Percentiles rank a stretch among this genome's conserved stretches.
These are phyloP conservation scores for Dynastes maya DNA, from an alignment of 2,888 invertebrate species.

Conservation along the genomic window DNA sequence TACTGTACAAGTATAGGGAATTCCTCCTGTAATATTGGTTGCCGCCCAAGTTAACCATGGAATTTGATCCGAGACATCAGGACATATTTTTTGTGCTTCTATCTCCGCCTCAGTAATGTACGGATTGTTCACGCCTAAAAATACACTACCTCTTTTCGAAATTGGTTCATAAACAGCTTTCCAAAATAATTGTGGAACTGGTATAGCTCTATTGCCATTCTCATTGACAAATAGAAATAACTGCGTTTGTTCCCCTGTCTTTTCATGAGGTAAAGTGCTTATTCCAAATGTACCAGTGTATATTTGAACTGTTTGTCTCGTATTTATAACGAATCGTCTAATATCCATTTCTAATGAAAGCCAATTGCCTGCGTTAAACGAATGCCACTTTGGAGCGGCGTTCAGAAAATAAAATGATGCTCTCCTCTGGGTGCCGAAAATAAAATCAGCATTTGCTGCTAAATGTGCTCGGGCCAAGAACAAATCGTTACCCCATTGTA, in stretches of 20 bases:
- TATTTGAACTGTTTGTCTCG: constrained; percentile 67
- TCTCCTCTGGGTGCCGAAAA: constrained; percentile 75
- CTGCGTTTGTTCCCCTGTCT: constrained; percentile 54
- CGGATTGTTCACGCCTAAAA: constrained; percentile 79
- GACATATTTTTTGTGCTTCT: constrained; percentile 59
- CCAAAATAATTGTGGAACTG: constrained; percentile 74
- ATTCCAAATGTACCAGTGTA: constrained; percentile 77
- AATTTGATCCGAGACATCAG: constrained; percentile 73
- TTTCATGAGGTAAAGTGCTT: constrained; percentile 73
- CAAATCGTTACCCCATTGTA: constrained; percentile 67
- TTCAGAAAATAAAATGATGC: constrained; percentile 79
- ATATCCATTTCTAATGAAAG: constrained; percentile 71
- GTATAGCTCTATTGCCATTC: constrained; percentile 65
- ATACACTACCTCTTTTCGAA: constrained; percentile 73
- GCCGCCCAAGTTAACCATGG: constrained; percentile 75
- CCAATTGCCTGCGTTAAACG: constrained; percentile 77
- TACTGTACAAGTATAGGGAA: constrained; percentile 77
- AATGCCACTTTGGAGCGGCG: constrained; percentile 80
- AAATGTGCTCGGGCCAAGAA: constrained; percentile 76
- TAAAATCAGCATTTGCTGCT: constrained; percentile 77
- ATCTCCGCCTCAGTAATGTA: constrained; percentile 58
- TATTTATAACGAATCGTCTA: constrained; percentile 68
- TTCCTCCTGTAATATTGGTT: constrained; percentile 72
- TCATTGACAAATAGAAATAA: constrained; percentile 63
- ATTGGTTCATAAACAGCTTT: constrained; percentile 74